Evolutionary conservation across 2,888 invertebrate species (phyloP).

Genomic region (Drosophila sordidapex): DNA sequence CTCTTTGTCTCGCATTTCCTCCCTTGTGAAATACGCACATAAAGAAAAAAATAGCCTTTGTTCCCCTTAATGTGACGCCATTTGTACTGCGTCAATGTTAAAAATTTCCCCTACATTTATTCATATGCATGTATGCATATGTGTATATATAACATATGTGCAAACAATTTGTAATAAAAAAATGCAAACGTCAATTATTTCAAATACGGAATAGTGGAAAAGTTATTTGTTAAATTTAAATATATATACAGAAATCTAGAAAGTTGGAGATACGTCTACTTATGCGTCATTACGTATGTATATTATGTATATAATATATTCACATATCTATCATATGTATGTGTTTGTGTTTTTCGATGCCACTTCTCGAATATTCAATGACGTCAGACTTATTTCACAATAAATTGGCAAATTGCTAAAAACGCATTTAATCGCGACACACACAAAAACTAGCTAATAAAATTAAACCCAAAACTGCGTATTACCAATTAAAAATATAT

Average conservation of each 20-base stretch:
- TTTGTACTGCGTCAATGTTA: conserved; percentile 24
- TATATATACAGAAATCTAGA: neutral
- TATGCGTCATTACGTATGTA: neutral
- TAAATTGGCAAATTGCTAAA: conserved; percentile 11
- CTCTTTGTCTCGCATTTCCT: conserved; percentile 1
- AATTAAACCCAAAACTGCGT: conserved; percentile 9
- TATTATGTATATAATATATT: neutral
- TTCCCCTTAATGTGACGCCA: conserved; percentile 14
- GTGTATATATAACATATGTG: neutral
- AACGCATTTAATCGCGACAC: conserved; percentile 6
- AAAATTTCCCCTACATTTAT: conserved; percentile 12
- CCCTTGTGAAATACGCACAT: conserved; percentile 5
- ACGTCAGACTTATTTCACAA: conserved; percentile 57
- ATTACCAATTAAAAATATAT: neutral
- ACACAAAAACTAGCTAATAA: conserved; percentile 4
- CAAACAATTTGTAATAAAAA: neutral
- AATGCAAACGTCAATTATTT: neutral
- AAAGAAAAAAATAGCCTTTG: conserved; percentile 42
- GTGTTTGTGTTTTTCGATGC: neutral
- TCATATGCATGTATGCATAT: neutral
- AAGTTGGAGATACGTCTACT: neutral
- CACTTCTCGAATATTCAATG: conserved; percentile 49
- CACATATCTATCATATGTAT: neutral
- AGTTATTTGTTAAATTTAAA: neutral
- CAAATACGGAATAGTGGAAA: neutral